Base-by-base conservation (phyloP, 1,140 invertebrate species). In the Saccostrea glomerata region DNA sequence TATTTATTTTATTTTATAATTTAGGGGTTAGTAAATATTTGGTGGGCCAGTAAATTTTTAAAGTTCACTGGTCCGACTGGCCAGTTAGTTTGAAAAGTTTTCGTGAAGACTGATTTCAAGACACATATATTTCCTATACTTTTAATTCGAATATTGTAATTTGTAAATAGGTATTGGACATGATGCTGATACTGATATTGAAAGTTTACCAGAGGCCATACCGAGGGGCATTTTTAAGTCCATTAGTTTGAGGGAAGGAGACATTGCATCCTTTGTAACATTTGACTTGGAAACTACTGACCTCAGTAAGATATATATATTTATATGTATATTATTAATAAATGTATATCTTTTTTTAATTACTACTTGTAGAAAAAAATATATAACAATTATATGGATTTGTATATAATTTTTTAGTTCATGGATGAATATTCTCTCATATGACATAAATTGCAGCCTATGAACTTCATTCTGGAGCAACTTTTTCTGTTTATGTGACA, bases 361-460 rank as follows among this genome's bases (percentile, higher is more conserved):
- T 77, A 15, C 11, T n/a, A n/a, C 11, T 25, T 77, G 70, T 12
- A 23, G 11, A 77, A 36, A 77, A 77, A 36, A 12, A 11, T 25
- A 11, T 25, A 15, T 36, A 1, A 36, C 30, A 36, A 36, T 25
- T 0, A 77, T 36, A n/a, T 77, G 11, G 0, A 25, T 77, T 77
- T 77, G 11, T 77, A 36, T 77, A 36, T 36, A 36, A 36, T 77
- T 12, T 77, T 89, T 86, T 77, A 89, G 88, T 89, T n/a, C 55
- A 55, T 47, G 56, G 77, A 58, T 1, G 77, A 40, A 20, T 12
- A 17, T 86, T 86, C 6, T 58, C 84, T 15, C 86, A 87, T 47
- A 89, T 87, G 11, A 89, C 89, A 7, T 86, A 89, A 40, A 87
- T 89, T 11, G 40, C 86, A 40, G 89, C 86, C 30, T 5, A 2